Evolutionary conservation across 1,140 invertebrate genomes (phyloP).

Genomic region (Drosophila ananassae): DNA sequence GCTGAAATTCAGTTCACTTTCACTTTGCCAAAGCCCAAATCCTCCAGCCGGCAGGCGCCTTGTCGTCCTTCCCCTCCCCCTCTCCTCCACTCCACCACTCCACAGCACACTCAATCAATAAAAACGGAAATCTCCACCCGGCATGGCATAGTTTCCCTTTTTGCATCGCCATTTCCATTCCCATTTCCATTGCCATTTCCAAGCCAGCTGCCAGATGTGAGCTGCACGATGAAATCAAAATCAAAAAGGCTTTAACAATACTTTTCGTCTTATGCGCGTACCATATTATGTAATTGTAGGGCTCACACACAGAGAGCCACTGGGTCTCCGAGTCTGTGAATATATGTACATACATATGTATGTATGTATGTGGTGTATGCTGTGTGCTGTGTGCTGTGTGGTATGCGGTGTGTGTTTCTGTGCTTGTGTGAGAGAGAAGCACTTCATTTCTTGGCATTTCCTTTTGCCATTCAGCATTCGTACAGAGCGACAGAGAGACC

Average conservation of each 20-base stretch:
- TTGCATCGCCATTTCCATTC: not conserved
- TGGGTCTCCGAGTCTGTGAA: not conserved
- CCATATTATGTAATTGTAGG: constrained; percentile 79
- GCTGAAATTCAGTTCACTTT: constrained; percentile 50
- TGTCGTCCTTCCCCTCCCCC: not conserved
- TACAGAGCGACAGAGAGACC: constrained; percentile 16
- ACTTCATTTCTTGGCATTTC: constrained; percentile 79
- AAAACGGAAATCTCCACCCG: constrained; percentile 41
- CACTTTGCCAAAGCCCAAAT: constrained; percentile 29
- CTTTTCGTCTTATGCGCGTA: constrained; percentile 69
- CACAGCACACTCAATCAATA: constrained; percentile 22
- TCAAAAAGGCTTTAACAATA: constrained; percentile 67
- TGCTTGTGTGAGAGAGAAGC: constrained; percentile 49
- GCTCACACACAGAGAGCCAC: constrained; percentile 33
- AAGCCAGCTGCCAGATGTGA: constrained; percentile 9
- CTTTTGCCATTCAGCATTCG: constrained; percentile 52
- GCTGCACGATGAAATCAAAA: constrained; percentile 44
- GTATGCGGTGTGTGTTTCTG: constrained; percentile 2
- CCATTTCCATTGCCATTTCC: not conserved
- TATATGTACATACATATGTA: too few relatives aligned
- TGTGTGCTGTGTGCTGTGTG: not conserved
- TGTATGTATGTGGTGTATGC: too few relatives aligned
- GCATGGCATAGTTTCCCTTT: constrained; percentile 41
- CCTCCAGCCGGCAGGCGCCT: not conserved
- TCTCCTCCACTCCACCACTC: too few relatives aligned